phyloP scores from a whole-genome alignment of 2,113 vertebrate species.

The Gobio gobio region DNA sequence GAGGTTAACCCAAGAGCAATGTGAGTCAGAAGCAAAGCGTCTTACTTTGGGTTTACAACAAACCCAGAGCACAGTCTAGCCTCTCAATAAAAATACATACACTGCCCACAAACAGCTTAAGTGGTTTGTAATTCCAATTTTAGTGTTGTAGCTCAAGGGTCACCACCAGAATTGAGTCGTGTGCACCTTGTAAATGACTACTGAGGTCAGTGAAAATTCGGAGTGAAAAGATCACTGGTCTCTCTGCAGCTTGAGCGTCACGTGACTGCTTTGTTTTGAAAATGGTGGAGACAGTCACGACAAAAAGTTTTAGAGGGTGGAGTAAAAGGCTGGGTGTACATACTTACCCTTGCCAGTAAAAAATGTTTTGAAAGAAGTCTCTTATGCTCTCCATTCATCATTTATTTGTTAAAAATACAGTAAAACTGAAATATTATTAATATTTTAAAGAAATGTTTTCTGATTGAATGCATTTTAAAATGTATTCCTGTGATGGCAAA shows the following conservation, averaged over 20 bases:
- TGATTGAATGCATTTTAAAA: not conserved
- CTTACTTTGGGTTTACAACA: not conserved
- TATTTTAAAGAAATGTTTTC: not conserved
- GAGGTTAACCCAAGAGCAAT: not conserved
- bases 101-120: constrained; percentile 9
- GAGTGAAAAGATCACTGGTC: not conserved
- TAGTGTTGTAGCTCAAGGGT: constrained; percentile 1
- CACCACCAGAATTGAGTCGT: not conserved
- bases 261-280: constrained; percentile 1
- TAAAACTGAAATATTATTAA: not conserved
- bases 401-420: not conserved
- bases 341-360: not conserved
- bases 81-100: constrained; percentile 20
- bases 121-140: constrained; percentile 24
- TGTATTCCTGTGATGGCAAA: not conserved
- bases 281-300: not conserved
- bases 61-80: constrained; percentile 14
- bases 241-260: not conserved
- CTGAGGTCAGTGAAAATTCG: constrained; percentile 5
- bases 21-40: constrained; percentile 29
- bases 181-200: constrained; percentile 8
- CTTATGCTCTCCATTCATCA: not conserved
- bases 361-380: not conserved
- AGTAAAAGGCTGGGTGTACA: not conserved
- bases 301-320: not conserved